Conservation (phyloP, 2,797 vertebrate genomes). For the Pelochelys cantorii region DNA sequence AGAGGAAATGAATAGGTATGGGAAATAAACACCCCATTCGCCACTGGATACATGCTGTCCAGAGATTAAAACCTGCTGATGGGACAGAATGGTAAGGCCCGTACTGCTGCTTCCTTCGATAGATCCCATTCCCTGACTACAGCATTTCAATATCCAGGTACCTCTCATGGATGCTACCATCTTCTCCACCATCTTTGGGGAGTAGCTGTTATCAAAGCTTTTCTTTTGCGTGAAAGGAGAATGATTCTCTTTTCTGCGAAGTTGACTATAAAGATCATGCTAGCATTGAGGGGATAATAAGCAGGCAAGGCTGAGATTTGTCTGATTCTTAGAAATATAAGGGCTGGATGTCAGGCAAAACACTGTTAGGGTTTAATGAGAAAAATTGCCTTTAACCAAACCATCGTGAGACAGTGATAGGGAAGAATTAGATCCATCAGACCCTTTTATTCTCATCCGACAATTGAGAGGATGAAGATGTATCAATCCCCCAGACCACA, state of each 20-base stretch:
- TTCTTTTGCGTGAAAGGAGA: neutral
- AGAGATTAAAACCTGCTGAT: neutral
- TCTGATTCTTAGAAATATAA: neutral
- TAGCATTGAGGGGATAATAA: neutral
- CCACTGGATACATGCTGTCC: neutral
- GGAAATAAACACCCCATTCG: neutral
- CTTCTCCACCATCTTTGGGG: neutral
- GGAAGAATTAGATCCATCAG: neutral
- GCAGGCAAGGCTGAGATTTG: neutral
- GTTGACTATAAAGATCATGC: neutral
- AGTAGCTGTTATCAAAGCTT: neutral
- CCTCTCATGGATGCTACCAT: neutral
- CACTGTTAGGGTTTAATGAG: neutral
- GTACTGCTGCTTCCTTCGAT: neutral
- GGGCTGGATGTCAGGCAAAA: neutral
- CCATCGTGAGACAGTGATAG: too few species aligned
- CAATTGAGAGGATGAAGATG: neutral
- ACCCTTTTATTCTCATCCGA: neutral
- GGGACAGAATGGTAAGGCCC: neutral
- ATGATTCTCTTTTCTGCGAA: neutral
- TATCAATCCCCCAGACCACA: neutral
- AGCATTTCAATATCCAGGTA: neutral
- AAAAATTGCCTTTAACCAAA: neutral
- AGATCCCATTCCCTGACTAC: neutral
- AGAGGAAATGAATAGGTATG: neutral